Base-by-base conservation (phyloP, 2,113 vertebrate genomes). In the Petroica traversi region DNA sequence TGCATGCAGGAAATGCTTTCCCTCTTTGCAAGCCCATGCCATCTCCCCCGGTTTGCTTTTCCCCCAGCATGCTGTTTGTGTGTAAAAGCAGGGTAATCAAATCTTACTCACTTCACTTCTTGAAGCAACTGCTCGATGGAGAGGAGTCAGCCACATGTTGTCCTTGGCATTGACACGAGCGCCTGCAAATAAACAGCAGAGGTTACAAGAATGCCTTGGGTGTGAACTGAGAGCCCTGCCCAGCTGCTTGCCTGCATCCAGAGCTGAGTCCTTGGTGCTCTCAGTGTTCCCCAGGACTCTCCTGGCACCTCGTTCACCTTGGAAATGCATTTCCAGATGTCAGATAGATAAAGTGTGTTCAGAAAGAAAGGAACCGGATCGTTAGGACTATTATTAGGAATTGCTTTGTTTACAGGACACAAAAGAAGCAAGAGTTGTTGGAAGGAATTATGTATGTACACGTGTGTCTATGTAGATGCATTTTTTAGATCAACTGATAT, bases 91-190 rank as follows among this genome's bases (percentile, higher is more conserved):
- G 54, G n/a, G 45, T 46, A 77, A 92, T 31, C 43, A 66, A 61
- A 76, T 28, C 74, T 75, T 82, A 98, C 97, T 98, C 95, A 99
- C 99, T 98, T 99, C 99, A 40, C 99, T 99, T 87, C 99, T 98
- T 72, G 99, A 99, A 68, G 99, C 99, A 86, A 99, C 99, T 5
- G 99, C 99, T 11, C 99, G 98, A 95, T 99, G 99, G 36, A 99
- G 98, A 59, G 99, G 99, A 48, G 99, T 99, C 96, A 99, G 98
- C 99, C 99, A 99, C 99, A 99, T 99, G 67, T 98, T 99, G 92
- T 99, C 99, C 98, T 99, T 99, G 97, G 99, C 99, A 85, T 99
- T 99, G 57, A 99, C 99, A 55, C 99, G 99, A 46, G 99, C 99
- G 3, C 99, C 99, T 99, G 97, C 79, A 97, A 97, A 80, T 22